These are phyloP conservation scores for Chalcis sispes DNA, from an alignment of 2,888 invertebrate species.

Conservation along the genomic window DNA sequence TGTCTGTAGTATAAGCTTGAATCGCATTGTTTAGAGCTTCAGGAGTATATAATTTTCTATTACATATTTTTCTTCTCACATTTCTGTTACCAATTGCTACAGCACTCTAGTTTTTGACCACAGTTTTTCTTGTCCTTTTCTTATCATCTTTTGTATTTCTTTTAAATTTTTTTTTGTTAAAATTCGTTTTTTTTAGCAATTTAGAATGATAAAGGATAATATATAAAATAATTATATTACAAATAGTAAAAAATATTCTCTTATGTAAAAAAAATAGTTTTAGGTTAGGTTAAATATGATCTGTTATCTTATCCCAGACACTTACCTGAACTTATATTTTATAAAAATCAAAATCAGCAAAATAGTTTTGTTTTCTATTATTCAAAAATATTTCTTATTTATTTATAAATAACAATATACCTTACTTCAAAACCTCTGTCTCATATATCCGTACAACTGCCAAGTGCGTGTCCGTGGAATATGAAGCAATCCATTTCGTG, in stretches of 20 bases:
- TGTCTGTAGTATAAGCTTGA: slow-evolving; percentile 1
- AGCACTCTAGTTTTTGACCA: background rate
- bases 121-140: background rate
- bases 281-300: slow-evolving; percentile 5
- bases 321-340: slow-evolving; percentile 23
- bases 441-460: background rate
- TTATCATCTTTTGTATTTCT: slow-evolving; percentile 1
- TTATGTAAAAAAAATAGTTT: slow-evolving; percentile 2
- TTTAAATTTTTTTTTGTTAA: background rate
- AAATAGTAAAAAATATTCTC: background rate
- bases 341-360: slow-evolving; percentile 13
- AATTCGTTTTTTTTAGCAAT: background rate
- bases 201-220: background rate
- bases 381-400: background rate
- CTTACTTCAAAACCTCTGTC: background rate
- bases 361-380: background rate
- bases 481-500: background rate
- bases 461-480: background rate
- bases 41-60: background rate
- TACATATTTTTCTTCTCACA: too few species aligned
- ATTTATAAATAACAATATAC: background rate
- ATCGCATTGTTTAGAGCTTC: background rate
- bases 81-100: background rate
- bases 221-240: background rate
- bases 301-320: slow-evolving; percentile 17